A percentile compares a stretch with the other conserved stretches of the same genome.
These are phyloP conservation scores for Tachyglossus aculeatus DNA, from an alignment of 2,797 vertebrate species.

Conservation along the genomic window DNA sequence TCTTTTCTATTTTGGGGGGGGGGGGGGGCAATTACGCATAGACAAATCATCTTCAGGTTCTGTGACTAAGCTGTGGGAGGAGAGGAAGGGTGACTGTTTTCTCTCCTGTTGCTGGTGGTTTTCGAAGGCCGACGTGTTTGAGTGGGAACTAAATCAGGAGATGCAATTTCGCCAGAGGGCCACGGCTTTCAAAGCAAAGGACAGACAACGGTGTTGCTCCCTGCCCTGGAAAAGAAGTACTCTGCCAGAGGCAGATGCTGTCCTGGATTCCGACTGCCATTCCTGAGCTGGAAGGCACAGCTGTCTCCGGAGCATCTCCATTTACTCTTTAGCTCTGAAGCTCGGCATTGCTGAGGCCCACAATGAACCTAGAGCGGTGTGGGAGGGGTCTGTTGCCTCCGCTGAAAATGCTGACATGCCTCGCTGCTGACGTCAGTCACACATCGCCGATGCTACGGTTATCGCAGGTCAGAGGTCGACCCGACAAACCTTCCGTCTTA, in stretches of 20 bases:
- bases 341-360: no score
- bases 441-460: no score
- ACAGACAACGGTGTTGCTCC: neutral
- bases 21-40: neutral
- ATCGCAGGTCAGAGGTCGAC: no score
- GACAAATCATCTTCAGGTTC: neutral
- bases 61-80: neutral
- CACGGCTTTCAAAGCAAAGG: neutral
- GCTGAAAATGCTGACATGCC: no score
- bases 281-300: no score
- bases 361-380: no score
- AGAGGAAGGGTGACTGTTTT: neutral
- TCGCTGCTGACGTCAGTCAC: no score
- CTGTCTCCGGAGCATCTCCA: no score
- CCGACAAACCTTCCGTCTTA: no score
- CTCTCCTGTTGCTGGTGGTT: neutral
- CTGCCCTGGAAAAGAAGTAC: neutral
- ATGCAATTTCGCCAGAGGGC: neutral
- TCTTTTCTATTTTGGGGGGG: neutral
- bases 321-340: no score
- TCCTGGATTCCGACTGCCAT: no score
- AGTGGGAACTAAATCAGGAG: neutral
- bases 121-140: slow-evolving; percentile 8
- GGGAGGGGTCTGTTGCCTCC: no score
- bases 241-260: neutral